Evolutionary conservation across 2,113 vertebrate species (phyloP).

Genomic region (Triplophysa tibetana): DNA sequence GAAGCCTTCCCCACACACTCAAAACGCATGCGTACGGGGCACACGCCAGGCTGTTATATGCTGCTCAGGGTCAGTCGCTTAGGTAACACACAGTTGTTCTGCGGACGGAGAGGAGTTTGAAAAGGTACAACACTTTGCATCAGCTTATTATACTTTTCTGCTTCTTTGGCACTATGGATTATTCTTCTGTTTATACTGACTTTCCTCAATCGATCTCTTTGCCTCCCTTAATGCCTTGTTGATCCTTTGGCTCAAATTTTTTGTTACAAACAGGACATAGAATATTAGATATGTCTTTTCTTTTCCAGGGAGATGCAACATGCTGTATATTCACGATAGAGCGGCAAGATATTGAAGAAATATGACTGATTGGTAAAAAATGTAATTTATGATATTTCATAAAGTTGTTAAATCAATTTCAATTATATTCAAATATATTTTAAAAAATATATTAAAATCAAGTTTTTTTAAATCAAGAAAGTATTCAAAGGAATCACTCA

Average conservation of each 20-base stretch:
- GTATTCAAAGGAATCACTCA: too few species aligned
- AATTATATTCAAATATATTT: too few species aligned
- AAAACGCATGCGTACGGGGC: slow-evolving; percentile 21
- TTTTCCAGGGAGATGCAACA: too few species aligned
- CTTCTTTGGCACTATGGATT: neutral
- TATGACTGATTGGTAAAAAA: too few species aligned
- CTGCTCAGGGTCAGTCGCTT: slow-evolving; percentile 60
- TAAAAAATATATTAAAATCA: too few species aligned
- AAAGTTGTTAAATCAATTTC: too few species aligned
- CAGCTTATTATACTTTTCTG: neutral
- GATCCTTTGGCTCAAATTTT: neutral
- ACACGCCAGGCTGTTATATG: slow-evolving; percentile 43
- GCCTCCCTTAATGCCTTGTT: neutral
- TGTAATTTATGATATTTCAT: too few species aligned
- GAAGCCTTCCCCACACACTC: slow-evolving; percentile 38
- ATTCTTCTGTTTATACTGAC: neutral
- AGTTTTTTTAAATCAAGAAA: too few species aligned
- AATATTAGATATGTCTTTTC: neutral
- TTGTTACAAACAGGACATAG: neutral
- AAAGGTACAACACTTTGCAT: slow-evolving; percentile 26
- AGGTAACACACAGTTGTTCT: slow-evolving; percentile 56
- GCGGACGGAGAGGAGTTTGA: neutral
- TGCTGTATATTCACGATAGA: too few species aligned
- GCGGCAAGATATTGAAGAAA: too few species aligned
- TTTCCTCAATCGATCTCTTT: neutral